Conservation (phyloP, 2,113 vertebrate species). For the Entosphenus tridentatus region DNA sequence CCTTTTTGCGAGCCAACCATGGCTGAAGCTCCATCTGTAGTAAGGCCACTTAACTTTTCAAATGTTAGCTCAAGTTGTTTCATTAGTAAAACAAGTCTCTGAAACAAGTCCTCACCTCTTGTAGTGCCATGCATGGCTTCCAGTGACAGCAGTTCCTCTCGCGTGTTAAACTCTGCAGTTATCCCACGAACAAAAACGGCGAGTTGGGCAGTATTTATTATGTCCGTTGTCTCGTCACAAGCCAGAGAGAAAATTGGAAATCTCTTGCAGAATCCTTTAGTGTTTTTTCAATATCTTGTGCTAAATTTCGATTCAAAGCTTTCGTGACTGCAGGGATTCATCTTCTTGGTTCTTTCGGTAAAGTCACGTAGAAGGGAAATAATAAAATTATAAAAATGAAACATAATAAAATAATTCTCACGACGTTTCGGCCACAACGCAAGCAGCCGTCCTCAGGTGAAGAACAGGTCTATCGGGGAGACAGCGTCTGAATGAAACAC, state of each 20-base stretch:
- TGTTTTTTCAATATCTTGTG: conserved; percentile 13
- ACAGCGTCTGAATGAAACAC: no score
- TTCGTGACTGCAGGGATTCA: no score
- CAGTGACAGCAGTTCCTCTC: not conserved
- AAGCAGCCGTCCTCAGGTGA: no score
- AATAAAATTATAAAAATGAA: no score
- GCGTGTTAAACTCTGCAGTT: conserved; percentile 10
- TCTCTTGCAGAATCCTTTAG: conserved; percentile 8
- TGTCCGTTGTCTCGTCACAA: conserved; percentile 12
- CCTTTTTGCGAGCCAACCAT: conserved; percentile 5
- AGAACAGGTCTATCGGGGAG: no score
- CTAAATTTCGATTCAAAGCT: no score
- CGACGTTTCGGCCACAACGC: no score
- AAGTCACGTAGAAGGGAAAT: no score
- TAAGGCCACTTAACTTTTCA: not conserved
- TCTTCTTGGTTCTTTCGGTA: no score
- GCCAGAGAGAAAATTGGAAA: conserved; percentile 12
- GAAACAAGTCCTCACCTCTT: not conserved
- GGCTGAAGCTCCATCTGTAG: conserved; percentile 1
- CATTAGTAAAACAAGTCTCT: not conserved
- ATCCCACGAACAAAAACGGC: conserved; percentile 3
- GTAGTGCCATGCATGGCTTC: conserved; percentile 4
- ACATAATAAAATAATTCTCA: no score
- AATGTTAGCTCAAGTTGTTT: not conserved
- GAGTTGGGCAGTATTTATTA: conserved; percentile 11